Conservation (phyloP, 2,113 vertebrate genomes). For the Nycticorax nycticorax region DNA sequence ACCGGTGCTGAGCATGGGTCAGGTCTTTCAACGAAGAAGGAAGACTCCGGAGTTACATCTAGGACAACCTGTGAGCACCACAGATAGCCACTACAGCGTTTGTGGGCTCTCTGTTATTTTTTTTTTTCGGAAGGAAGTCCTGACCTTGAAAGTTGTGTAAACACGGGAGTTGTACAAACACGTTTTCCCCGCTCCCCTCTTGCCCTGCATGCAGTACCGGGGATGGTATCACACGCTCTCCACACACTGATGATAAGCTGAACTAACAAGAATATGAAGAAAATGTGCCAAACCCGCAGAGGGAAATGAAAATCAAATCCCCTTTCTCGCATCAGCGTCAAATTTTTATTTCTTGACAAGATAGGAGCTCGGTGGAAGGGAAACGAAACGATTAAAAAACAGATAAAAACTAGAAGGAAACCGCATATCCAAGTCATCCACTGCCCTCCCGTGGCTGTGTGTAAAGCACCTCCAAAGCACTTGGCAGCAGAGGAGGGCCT, state of each 20-base stretch:
- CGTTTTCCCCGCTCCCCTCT: background rate
- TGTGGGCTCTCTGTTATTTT: background rate
- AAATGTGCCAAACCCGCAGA: slow-evolving; percentile 33
- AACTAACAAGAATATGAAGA: slow-evolving; percentile 51
- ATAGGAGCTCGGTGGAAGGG: slow-evolving; percentile 49
- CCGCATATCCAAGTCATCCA: slow-evolving; percentile 69
- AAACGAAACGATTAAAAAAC: slow-evolving; percentile 60
- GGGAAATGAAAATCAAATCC: slow-evolving; percentile 69
- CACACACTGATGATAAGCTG: slow-evolving; percentile 39
- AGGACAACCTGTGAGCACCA: background rate
- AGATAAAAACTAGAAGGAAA: background rate
- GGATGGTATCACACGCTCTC: background rate
- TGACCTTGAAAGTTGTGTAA: slow-evolving; percentile 48
- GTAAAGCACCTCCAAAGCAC: background rate
- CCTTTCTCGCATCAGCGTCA: slow-evolving; percentile 61
- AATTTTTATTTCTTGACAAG: slow-evolving; percentile 73
- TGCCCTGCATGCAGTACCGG: background rate
- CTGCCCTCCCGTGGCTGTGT: slow-evolving; percentile 76
- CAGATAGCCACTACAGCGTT: background rate
- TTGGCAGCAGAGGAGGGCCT: background rate
- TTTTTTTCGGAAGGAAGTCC: background rate
- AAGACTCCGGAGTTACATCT: background rate
- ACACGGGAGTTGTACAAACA: background rate
- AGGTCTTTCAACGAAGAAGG: background rate
- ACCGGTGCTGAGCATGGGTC: background rate